Evolutionary conservation across 2,113 vertebrate genomes (phyloP), one percentile per base, ranked within the genome.

Genomic region (Okapia johnstoni): DNA sequence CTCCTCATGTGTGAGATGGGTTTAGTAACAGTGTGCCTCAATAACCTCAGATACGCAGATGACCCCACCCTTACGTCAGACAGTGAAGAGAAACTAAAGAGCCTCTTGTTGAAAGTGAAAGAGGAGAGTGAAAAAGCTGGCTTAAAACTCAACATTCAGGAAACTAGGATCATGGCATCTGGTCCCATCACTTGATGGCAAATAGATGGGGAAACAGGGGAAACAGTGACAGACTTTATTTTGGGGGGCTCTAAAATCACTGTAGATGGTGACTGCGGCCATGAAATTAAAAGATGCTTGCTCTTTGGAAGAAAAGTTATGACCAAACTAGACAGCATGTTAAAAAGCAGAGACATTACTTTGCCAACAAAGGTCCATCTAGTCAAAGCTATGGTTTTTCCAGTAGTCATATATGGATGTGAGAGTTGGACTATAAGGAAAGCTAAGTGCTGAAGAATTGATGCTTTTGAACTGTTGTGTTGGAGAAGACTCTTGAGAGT

Each of bases 371-470:
- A 70, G 63, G 63, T 70, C n/a, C 19, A 6, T 36, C 4, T 36
- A 36, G 8, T 70, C n/a, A 70, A 70, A 19, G 63, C 63, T 21
- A 21, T 70, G 63, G n/a, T 36, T 70, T 70, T 23, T 36, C 63
- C 63, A 12, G n/a, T 70, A 0, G n/a, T 70, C 8, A 6, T 6
- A 2, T 70, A 70, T 36, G 63, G 19, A 2, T 36, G n/a, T 70
- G n/a, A 70, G 60, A 61, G 4, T 70, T 36, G 63, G 63, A 70
- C 63, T 21, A 1, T 70, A 6, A 36, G 12, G 19, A 70, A 70
- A 23, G n/a, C 10, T 70, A 19, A 70, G n/a, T 0, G 0, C 19
- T 0, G 0, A 70, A 36, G 66, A 36, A 70, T 12, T 23, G n/a
- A 36, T 40, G n/a, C 66, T 70, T 70, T 70, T 70, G 66, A 70